Conservation (phyloP, 1,140 invertebrate species). For the Octopus bimaculoides region DNA sequence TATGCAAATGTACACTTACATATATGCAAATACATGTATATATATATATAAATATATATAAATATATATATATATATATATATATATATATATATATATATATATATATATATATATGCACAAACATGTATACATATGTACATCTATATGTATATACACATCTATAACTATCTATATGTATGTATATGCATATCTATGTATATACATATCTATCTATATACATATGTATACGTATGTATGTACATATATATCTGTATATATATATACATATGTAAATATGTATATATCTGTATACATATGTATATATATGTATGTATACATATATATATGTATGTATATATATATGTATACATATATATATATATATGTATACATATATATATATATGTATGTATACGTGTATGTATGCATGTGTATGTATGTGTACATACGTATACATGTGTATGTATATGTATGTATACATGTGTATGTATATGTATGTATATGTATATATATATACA, state of each 20-base stretch:
- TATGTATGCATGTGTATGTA: not conserved
- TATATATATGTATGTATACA: not conserved
- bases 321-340: not conserved
- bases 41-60: no score
- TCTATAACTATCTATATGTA: no score
- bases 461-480: not conserved
- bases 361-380: not conserved
- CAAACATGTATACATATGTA: no score
- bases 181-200: no score
- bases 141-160: no score
- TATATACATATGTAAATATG: not conserved
- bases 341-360: not conserved
- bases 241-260: not conserved
- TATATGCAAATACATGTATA: no score
- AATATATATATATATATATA: no score
- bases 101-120: no score
- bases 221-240: not conserved
- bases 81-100: no score
- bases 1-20: no score
- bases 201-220: not conserved
- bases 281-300: not conserved
- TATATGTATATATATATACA: slow-evolving; percentile 1
- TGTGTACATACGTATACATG: not conserved
- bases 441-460: not conserved
- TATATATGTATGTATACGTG: not conserved